Base-by-base conservation (phyloP, 1,140 invertebrate species). In the Diorhabda sublineata region DNA sequence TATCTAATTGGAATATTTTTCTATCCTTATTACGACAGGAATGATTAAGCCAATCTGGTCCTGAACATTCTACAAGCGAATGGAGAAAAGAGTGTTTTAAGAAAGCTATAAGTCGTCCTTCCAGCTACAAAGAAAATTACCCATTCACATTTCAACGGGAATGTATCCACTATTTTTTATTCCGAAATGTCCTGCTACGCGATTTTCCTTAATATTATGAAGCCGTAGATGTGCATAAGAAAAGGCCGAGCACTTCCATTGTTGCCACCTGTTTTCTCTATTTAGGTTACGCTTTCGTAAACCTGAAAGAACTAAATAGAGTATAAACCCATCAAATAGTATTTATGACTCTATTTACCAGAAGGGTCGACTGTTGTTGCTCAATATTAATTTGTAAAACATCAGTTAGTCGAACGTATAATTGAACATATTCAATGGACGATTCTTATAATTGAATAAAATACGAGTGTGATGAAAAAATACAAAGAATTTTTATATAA, bases 181-280 rank as follows among this genome's bases (percentile, higher is more conserved):
- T 52, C 47, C 47, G n/a, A 65, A 57, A 57, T 26, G 47, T 11
- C 42, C 41, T 42, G 5, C 45, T 45, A 61, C 5, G 69, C 64
- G 47, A 67, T 70, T 66, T 45, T 67, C 66, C 66, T 67, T 62
- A 71, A 71, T 62, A 67, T 71, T 68, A 67, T 71, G 69, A 71
- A 71, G 69, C 66, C 65, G 69, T 71, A 65, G 64, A 43, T 52
- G 52, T 58, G 9, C 64, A 65, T 61, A 61, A 61, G 52, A 8
- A 26, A 57, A 65, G 26, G 64, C 61, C 41, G 58, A 45, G 63
- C 8, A 56, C 41, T n/a, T 3, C 47, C 47, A 52, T 52, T 52
- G 47, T 52, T 52, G 47, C 47, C 47, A 52, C 6, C 6, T 52
- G 47, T 6, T n/a, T n/a, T 6, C 47, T 52, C n/a, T 52, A 52